phyloP scores from a whole-genome alignment of 2,888 invertebrate species.

The Omphaloscelis lunosa region DNA sequence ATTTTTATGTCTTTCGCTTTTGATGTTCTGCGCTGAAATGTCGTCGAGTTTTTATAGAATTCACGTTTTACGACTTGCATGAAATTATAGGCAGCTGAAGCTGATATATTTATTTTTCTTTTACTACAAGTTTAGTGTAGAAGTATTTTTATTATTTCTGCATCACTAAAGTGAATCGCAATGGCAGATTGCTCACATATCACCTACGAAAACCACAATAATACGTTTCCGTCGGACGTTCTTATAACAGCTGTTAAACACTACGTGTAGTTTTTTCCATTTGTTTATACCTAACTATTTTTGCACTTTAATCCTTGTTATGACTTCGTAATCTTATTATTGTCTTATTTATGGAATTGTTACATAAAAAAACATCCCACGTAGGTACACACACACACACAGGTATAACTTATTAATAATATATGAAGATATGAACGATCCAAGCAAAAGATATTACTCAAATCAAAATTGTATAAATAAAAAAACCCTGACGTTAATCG shows the following conservation, averaged over 20 bases:
- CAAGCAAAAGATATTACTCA: neutral
- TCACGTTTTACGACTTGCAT: conserved; percentile 40
- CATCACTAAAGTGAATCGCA: conserved; percentile 7
- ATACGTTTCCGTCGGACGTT: conserved; percentile 31
- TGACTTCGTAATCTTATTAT: neutral
- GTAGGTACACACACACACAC: too few relatives aligned
- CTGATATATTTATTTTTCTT: conserved; percentile 15
- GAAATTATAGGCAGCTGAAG: conserved; percentile 52
- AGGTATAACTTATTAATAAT: neutral
- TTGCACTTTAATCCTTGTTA: neutral
- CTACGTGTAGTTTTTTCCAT: conserved; percentile 2
- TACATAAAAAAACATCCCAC: neutral
- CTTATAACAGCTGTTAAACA: conserved; percentile 18
- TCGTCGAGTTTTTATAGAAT: conserved; percentile 31
- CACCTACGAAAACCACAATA: conserved; percentile 46
- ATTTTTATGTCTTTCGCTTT: conserved; percentile 36
- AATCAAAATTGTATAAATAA: neutral
- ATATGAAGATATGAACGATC: neutral
- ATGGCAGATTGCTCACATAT: conserved; percentile 28
- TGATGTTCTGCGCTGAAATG: conserved; percentile 52
- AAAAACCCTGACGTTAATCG: neutral
- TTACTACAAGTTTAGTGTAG: conserved; percentile 14
- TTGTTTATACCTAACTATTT: neutral
- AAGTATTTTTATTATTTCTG: conserved; percentile 22
- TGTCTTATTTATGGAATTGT: neutral